Evolutionary conservation across 2,797 vertebrate genomes (phyloP), one percentile per base, ranked within the genome.

Genomic region (Acipenser ruthenus): DNA sequence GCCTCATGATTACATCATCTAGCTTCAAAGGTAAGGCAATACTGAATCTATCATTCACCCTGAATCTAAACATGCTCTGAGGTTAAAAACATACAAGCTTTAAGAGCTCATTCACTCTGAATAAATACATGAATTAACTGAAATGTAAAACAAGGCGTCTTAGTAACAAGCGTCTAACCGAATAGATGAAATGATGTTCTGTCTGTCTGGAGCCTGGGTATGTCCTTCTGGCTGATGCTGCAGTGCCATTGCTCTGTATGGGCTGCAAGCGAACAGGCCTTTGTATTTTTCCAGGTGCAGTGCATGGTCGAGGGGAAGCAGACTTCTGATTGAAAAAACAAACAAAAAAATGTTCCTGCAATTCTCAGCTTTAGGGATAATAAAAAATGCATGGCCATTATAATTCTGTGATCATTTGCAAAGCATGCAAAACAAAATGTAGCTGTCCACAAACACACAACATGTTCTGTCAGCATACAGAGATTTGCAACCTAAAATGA

Each of bases 201-300:
- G 66, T 77, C 59, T 63, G 71, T 64, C 76, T 85, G 75, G 75
- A 79, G 15, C 65, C 71, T 1, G 84, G 70, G 12, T 85, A 78
- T 67, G 78, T 71, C 80, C 80, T 91, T 55, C 85, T 80, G 59
- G 72, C 65, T 10, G 83, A 77, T 4, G 79, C 80, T 0, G 70
- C 69, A 12, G 79, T 79, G 78, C 79, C 75, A 78, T 73, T 76
- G 10, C 77, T 73, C 8, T 66, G 80, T 61, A 94, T 85, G 0
- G 93, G 94, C 71, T 89, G 91, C 56, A 95, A 86, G 23, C 84
- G 87, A 67, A 83, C 74, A 0, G 87, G 93, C 52, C 85, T 87
- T 71, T 92, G 94, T 75, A 80, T 77, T 49, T 88, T 90, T 70
- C 90, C 94, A 0, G 94, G 94, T 56, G 93, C 94, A 0, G 93